Evolutionary conservation across 2,888 invertebrate species (phyloP).

Genomic region (Atethmia centrago): DNA sequence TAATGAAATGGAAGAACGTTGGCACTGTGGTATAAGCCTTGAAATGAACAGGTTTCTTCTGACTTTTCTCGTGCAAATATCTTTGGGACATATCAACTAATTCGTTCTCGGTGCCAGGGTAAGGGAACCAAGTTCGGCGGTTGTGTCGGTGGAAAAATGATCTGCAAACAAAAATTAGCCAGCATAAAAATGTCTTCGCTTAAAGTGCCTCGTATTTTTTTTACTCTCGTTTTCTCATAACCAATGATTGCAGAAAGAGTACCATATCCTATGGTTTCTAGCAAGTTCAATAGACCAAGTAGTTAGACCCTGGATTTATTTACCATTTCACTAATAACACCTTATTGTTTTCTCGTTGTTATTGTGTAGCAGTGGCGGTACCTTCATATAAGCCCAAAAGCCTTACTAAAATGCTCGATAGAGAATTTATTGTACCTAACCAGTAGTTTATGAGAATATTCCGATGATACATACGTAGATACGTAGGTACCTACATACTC

Average conservation of each 20-base stretch:
- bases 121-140: conserved; percentile 75
- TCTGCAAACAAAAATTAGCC: conserved; percentile 61
- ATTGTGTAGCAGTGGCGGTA: too few species aligned
- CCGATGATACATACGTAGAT: too few species aligned
- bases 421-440: too few species aligned
- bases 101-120: conserved; percentile 76
- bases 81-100: conserved; percentile 75
- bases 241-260: neutral
- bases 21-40: conserved; percentile 76
- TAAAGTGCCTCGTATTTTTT: too few species aligned
- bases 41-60: conserved; percentile 71
- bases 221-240: neutral
- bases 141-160: conserved; percentile 75
- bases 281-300: neutral
- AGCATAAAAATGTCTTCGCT: neutral
- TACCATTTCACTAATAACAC: neutral
- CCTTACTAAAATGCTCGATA: too few species aligned
- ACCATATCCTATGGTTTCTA: neutral
- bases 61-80: conserved; percentile 69
- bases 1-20: conserved; percentile 70
- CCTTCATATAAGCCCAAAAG: too few species aligned
- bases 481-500: too few species aligned
- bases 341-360: neutral
- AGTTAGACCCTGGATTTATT: neutral
- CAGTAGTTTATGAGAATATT: too few species aligned